Base-by-base conservation (phyloP, 2,797 vertebrate genomes). In the Zenarchopterus dispar region DNA sequence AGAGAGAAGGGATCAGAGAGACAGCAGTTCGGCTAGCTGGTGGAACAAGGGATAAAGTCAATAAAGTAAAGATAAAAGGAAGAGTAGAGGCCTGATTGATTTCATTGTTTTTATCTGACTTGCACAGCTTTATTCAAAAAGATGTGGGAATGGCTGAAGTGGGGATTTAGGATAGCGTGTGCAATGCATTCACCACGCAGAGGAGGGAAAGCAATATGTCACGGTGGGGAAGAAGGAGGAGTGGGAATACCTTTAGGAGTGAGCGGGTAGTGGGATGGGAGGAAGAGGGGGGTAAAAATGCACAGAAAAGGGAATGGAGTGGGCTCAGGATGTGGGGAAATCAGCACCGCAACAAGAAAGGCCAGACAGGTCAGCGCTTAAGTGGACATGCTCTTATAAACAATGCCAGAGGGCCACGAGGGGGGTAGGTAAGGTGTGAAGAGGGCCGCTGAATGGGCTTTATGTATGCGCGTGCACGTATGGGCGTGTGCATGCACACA, bases 371-470 rank as follows among this genome's bases (percentile, higher is more conserved):
- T 70, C 72, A 75, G 82, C 70, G 60, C 83, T 89, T 89, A 88
- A 91, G 84, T 88, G 89, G 87, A 91, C 84, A 67, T 86, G 86
- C 83, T 87, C 85, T 85, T 73, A 82, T 90, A 88, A 91, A 90
- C 87, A 90, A 89, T 85, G 84, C 79, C 80, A 59, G 80, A 78
- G 72, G 84, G 85, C 75, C 80, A 56, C 1, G 18, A 52, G 28
- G 16, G 75, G 70, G 73, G 73, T 74, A 74, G 86, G 67, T 77
- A 83, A 90, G 90, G 91, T 91, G 89, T 76, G 84, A 81, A 87
- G 75, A 74, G 78, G 77, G 56, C 57, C 68, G 56, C 76, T 78
- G 77, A 82, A 84, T 75, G 65, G 73, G 53, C 67, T 69, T 45
- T 67, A 44, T 66, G 61, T 77, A 18, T 70, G 74, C 58, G 66